Conservation (phyloP, 2,888 invertebrate genomes). For the Chloroclystis v-ata region DNA sequence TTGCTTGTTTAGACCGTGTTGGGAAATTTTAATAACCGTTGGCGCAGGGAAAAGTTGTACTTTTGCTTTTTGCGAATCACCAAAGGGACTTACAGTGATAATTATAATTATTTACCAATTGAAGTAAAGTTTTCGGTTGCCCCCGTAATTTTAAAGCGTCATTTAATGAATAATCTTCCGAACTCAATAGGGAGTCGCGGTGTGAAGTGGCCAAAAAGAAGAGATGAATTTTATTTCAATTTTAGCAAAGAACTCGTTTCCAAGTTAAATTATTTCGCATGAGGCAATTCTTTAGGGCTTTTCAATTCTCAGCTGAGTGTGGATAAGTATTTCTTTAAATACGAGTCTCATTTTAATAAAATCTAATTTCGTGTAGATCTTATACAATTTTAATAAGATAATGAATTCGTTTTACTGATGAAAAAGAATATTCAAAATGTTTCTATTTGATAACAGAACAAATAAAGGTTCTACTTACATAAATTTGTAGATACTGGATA, state of each 20-base stretch:
- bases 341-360: constrained; percentile 25
- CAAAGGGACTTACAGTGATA: constrained; percentile 65
- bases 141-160: constrained; percentile 69
- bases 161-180: constrained; percentile 64
- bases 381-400: not conserved
- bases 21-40: constrained; percentile 70
- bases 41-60: constrained; percentile 65
- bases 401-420: not conserved
- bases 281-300: constrained; percentile 58
- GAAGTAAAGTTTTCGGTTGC: constrained; percentile 58
- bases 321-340: constrained; percentile 43
- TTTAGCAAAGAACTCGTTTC: constrained; percentile 53
- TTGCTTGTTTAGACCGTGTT: constrained; percentile 44
- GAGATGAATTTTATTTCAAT: constrained; percentile 58
- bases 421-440: not conserved
- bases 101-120: constrained; percentile 78
- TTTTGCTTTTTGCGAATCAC: constrained; percentile 70
- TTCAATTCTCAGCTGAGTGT: constrained; percentile 50
- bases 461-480: no score
- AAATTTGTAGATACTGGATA: no score
- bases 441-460: no score
- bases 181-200: constrained; percentile 55
- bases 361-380: constrained; percentile 9
- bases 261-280: constrained; percentile 69
- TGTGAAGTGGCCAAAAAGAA: constrained; percentile 47